These are phyloP conservation scores for Cloeon dipterum DNA, from an alignment of 2,888 invertebrate species.

Conservation along the genomic window DNA sequence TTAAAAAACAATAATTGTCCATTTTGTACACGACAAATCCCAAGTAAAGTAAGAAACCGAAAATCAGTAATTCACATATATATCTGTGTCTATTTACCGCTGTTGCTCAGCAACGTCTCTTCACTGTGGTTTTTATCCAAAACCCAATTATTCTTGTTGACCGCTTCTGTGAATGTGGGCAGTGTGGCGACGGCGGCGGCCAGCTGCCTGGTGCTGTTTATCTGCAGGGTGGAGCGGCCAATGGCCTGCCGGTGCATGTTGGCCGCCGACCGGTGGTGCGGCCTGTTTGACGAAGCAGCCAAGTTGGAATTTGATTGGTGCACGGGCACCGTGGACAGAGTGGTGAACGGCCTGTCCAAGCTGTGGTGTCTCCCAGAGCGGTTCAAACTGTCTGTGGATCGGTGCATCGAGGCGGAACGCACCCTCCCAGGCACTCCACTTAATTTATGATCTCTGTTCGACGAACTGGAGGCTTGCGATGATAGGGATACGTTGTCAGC, in stretches of 20 bases:
- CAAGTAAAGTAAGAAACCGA: too few relatives aligned
- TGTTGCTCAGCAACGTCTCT: too few relatives aligned
- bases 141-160: not conserved
- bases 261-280: not conserved
- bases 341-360: too few relatives aligned
- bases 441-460: too few relatives aligned
- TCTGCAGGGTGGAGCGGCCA: not conserved
- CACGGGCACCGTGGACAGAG: not conserved
- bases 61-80: too few relatives aligned
- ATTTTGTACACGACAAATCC: too few relatives aligned
- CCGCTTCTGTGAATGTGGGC: not conserved
- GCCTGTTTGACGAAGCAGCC: too few relatives aligned
- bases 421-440: not conserved
- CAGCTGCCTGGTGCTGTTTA: not conserved
- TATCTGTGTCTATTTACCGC: too few relatives aligned
- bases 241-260: not conserved
- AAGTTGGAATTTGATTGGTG: not conserved
- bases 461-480: too few relatives aligned
- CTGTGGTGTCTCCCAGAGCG: not conserved
- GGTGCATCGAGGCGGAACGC: not conserved
- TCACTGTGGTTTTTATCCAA: not conserved
- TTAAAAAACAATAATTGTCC: too few relatives aligned
- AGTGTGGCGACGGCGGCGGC: not conserved
- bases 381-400: not conserved
- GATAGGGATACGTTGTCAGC: too few relatives aligned